Conservation (phyloP, 2,888 invertebrate species). For the Nesidiocoris tenuis region DNA sequence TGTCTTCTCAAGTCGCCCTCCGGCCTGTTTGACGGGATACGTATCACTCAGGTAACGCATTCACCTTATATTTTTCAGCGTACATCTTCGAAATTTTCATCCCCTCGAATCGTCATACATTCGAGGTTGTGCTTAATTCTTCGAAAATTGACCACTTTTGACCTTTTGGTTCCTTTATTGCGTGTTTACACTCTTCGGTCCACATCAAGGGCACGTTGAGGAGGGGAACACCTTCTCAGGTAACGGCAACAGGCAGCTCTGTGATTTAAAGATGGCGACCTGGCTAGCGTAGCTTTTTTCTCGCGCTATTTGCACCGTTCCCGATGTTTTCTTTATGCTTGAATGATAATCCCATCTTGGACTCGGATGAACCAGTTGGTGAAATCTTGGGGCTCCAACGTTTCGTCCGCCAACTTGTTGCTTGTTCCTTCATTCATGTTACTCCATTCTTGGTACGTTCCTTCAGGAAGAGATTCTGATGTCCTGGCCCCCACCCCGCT, state of each 20-base stretch:
- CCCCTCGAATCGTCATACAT: background rate
- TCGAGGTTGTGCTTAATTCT: no score
- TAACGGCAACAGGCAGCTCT: conserved; percentile 47
- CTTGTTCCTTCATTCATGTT: conserved; percentile 39
- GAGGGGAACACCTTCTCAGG: conserved; percentile 48
- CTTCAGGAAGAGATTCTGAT: background rate
- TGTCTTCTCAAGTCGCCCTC: conserved; percentile 48
- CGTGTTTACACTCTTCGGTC: conserved; percentile 26
- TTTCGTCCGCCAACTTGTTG: conserved; percentile 1
- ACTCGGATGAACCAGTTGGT: no score
- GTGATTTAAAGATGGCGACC: conserved; percentile 49
- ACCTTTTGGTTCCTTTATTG: background rate
- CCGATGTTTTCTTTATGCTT: no score
- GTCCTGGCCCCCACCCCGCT: background rate
- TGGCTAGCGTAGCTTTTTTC: conserved; percentile 12
- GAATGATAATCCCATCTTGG: no score
- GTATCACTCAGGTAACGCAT: conserved; percentile 9
- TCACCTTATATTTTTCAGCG: background rate
- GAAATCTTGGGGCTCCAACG: background rate
- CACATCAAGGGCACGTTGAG: conserved; percentile 10
- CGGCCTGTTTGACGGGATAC: conserved; percentile 50
- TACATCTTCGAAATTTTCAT: conserved; percentile 3
- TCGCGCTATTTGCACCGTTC: background rate
- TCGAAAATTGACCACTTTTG: background rate
- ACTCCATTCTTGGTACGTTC: no score